Base-by-base conservation (phyloP, 1,140 invertebrate species). In the Piezodorus guildinii region DNA sequence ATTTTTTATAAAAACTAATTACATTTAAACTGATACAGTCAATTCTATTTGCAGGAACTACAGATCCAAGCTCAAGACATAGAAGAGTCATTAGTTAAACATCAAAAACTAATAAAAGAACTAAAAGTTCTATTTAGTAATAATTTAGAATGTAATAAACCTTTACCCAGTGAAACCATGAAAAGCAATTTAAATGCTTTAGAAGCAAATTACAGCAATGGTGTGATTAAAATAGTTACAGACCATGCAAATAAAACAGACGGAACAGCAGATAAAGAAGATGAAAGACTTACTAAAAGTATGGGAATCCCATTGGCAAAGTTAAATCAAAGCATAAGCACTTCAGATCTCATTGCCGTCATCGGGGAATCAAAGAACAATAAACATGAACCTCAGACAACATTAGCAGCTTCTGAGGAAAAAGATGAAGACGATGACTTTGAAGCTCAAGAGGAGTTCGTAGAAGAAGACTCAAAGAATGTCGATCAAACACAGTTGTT, bases 191-290 rank as follows among this genome's bases (percentile, higher is more conserved):
- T 43, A 17, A 25, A 56, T 8, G 30, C 27, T 2, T 21, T 62
- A 15, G 60, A 62, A 49, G 60, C 60, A 1, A 44, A 62, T 62
- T 62, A 45, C 44, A 34, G 21, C n/a, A 23, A 61, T 34, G 65
- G 65, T 1, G 27, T 62, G 12, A 34, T 65, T 21, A 65, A 65
- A 61, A 65, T 65, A 56, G 56, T 51, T n/a, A 51, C 63, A 12
- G 59, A 61, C 45, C 25, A 45, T 43, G 34, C 16, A 19, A 49
- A 49, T 49, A 49, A 19, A 17, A 19, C 46, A n/a, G 46, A 49
- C 3, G 15, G 17, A 46, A 46, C 4, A 4, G 4, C 45, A 19
- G 46, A 49, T 49, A 49, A 49, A 19, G 46, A 17, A 49, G 19
- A 49, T 1, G 46, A 49, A n/a, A 49, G 46, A 49, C 19, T 17